Percentiles rank a stretch among this genome's conserved stretches.
phyloP scores from a whole-genome alignment of 2,797 vertebrate genomes.

The Myripristis jacobus region DNA sequence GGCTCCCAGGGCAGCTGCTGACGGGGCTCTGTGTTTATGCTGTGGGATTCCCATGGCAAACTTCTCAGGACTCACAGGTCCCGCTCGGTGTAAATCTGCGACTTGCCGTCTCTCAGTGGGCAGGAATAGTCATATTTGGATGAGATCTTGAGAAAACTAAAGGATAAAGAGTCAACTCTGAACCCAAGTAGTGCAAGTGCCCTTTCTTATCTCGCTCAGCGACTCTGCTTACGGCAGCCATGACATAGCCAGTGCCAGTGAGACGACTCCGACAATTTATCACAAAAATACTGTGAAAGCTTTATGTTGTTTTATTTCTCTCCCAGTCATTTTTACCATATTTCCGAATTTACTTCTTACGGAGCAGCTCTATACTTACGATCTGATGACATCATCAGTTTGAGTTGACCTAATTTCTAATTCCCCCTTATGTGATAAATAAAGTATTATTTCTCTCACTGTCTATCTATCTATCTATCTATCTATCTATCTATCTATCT shows the following conservation, averaged over 20 bases:
- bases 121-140: constrained; percentile 18
- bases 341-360: neutral
- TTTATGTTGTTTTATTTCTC: neutral
- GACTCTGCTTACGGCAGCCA: neutral
- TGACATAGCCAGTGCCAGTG: neutral
- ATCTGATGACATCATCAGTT: neutral
- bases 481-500: too few species aligned
- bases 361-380: neutral
- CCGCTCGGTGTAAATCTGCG: constrained; percentile 45
- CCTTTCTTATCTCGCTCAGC: neutral
- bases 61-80: constrained; percentile 33
- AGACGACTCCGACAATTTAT: neutral
- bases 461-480: too few species aligned
- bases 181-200: neutral
- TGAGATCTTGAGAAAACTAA: constrained; percentile 13
- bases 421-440: too few species aligned
- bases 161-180: constrained; percentile 10
- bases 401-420: neutral
- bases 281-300: neutral
- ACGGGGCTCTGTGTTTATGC: constrained; percentile 22
- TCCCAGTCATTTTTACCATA: neutral
- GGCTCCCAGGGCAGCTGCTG: constrained; percentile 21
- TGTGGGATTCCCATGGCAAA: constrained; percentile 32
- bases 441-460: too few species aligned
- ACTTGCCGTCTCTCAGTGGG: neutral